phyloP scores from a whole-genome alignment of 2,888 invertebrate species.

The Tridacna gigas region DNA sequence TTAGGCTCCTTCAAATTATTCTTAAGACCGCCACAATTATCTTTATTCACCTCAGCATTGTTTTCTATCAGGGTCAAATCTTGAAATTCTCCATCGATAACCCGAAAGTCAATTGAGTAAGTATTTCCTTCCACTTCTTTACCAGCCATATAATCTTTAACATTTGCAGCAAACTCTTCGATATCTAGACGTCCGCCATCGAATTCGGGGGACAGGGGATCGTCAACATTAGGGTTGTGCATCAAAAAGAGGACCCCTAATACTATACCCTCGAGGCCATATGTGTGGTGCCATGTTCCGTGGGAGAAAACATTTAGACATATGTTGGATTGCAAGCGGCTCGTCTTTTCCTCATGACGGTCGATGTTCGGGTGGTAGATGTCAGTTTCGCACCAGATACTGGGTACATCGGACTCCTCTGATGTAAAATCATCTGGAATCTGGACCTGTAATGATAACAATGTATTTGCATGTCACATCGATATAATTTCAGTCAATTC shows the following conservation, averaged over 20 bases:
- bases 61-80: conserved; percentile 18
- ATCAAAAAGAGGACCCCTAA: conserved; percentile 39
- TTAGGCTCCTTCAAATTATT: too few species aligned
- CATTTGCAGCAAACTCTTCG: conserved; percentile 32
- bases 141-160: conserved; percentile 46
- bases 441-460: background rate
- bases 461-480: background rate
- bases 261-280: conserved; percentile 39
- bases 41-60: background rate
- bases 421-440: background rate
- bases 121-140: conserved; percentile 20
- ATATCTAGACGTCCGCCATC: conserved; percentile 9
- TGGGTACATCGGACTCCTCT: conserved; percentile 2
- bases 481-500: too few species aligned
- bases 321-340: background rate
- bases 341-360: background rate
- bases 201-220: conserved; percentile 35
- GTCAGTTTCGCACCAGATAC: conserved; percentile 42
- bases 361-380: conserved; percentile 58
- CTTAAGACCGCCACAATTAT: too few species aligned
- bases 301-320: background rate
- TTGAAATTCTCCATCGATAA: conserved; percentile 26
- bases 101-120: conserved; percentile 27
- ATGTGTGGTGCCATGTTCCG: conserved; percentile 24
- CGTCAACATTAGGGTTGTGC: conserved; percentile 40